phyloP scores from a whole-genome alignment of 2,113 vertebrate species.

The Rhegmatorhina hoffmannsi region DNA sequence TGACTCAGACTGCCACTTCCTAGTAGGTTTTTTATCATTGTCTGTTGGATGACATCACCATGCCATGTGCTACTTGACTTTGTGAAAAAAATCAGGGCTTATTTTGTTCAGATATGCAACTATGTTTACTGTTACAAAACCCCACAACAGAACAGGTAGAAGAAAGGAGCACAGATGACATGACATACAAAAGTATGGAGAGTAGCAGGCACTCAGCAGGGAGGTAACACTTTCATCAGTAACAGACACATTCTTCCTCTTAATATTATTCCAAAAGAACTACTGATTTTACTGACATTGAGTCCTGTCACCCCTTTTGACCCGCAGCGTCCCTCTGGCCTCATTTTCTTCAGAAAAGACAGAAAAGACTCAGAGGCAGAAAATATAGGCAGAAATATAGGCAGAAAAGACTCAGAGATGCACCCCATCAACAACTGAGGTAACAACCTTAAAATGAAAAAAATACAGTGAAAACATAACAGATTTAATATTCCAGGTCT shows the following conservation, averaged over 20 bases:
- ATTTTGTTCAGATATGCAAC: not conserved
- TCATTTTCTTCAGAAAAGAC: not conserved
- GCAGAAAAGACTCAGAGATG: not conserved
- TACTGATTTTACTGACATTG: not conserved
- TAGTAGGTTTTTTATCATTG: not conserved
- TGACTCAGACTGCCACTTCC: not conserved
- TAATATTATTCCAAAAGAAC: not conserved
- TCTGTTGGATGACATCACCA: not conserved
- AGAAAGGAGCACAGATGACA: not conserved
- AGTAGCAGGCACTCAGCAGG: not conserved
- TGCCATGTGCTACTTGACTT: not conserved
- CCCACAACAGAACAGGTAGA: fast-evolving
- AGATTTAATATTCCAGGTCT: not conserved
- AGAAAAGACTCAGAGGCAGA: too few species aligned
- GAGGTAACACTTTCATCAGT: not conserved
- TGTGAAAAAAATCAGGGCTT: not conserved
- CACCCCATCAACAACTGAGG: not conserved
- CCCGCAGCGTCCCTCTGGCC: not conserved
- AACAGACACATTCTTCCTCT: not conserved
- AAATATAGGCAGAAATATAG: too few species aligned
- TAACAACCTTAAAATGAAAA: not conserved
- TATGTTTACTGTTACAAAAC: not conserved
- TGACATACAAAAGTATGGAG: not conserved
- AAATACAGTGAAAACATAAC: not conserved
- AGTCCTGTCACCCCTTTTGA: not conserved